Evolutionary conservation across 2,888 invertebrate genomes (phyloP), one percentile per base, ranked within the genome.

Genomic region (Drosophila greeni): DNA sequence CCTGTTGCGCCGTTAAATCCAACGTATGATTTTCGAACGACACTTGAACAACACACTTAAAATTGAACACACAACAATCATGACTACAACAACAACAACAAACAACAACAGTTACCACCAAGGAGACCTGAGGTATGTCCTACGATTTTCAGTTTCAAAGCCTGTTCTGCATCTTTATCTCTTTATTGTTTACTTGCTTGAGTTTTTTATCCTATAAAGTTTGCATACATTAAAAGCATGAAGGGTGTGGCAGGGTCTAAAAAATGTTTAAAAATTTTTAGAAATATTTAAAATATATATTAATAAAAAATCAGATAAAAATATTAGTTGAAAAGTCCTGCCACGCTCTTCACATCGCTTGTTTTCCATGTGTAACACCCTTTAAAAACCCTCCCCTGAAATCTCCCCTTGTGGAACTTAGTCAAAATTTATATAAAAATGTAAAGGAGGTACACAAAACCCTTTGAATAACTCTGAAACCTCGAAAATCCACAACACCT

Each of bases 91-190:
- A 39, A 37, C 37, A 66, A 57, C 66, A 71, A 73, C 58, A 66
- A 73, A 76, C 74, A 75, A 73, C 72, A 72, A 85, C 92, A 95
- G 95, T 92, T 94, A 91, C 95, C 95, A 89, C 94, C 95, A 90
- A 92, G 95, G 91, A 94, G 94, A 91, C 95, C 95, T 87, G 96
- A 96, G 95, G 95, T 95, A 93, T 91, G 94, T 92, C 85, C 76
- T 70, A 66, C 70, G 42, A 34, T 81, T 73, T 77, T 72, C 42
- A 56, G 70, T 84, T 73, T 72, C 14, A 24, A 53, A 75, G 69
- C 81, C 70, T 81, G 82, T 77, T 73, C 71, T 72, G 82, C 76
- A 58, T 79, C 74, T 47, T 2, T 47, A 54, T 56, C 64, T 70
- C 33, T 53, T 33, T 49, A 39, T 37, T 34, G 29, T 45, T 54